Percentiles rank a stretch among this genome's conserved stretches.
Conservation (phyloP, 2,888 invertebrate genomes). For the Drosophila stalkeri region DNA sequence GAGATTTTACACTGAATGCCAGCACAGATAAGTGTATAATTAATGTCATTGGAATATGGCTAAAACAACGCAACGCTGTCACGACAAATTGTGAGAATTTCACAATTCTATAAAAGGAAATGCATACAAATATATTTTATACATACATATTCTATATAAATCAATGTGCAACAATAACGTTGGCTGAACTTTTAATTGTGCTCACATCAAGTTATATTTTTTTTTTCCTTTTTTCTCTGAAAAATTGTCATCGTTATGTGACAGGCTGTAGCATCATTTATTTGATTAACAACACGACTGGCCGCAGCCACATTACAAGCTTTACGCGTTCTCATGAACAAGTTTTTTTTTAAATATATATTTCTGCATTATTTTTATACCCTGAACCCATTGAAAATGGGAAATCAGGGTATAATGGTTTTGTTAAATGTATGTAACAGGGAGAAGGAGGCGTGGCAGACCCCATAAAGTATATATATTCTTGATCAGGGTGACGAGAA, state of each 20-base stretch:
- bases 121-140: neutral
- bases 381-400: too few relatives aligned
- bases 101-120: neutral
- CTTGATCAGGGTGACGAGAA: too few relatives aligned
- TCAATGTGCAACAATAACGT: slow-evolving; percentile 38
- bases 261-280: slow-evolving; percentile 54
- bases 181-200: slow-evolving; percentile 56
- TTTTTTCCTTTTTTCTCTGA: neutral
- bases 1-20: slow-evolving; percentile 50
- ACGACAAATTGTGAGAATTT: slow-evolving; percentile 47
- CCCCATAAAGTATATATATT: too few relatives aligned
- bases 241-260: slow-evolving; percentile 57
- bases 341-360: slow-evolving; percentile 1
- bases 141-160: slow-evolving; percentile 23
- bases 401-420: too few relatives aligned
- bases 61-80: slow-evolving; percentile 16
- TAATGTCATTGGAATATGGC: slow-evolving; percentile 59
- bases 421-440: too few relatives aligned
- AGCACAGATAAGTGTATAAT: slow-evolving; percentile 65
- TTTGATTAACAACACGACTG: slow-evolving; percentile 59
- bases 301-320: slow-evolving; percentile 19
- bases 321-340: slow-evolving; percentile 19
- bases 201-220: slow-evolving; percentile 2
- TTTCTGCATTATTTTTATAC: neutral
- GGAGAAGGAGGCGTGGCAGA: too few relatives aligned